These are phyloP conservation scores for Henicopernis longicauda DNA, from an alignment of 2,113 vertebrate species.

Conservation along the genomic window DNA sequence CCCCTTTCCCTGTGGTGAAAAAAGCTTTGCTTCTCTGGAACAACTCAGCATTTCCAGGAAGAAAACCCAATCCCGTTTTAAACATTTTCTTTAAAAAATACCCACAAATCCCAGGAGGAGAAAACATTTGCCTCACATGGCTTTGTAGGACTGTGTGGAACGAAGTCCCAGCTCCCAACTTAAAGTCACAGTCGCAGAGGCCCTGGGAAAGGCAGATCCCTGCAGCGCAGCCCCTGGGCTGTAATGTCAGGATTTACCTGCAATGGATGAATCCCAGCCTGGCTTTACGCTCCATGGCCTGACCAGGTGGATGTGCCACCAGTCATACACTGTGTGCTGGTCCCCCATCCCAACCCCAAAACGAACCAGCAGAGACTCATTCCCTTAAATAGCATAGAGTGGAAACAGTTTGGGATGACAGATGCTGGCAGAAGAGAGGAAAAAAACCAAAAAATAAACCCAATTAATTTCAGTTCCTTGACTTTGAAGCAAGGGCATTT, in stretches of 20 bases:
- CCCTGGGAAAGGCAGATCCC: background rate
- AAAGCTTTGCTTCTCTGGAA: background rate
- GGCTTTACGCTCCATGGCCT: background rate
- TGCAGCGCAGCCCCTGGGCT: background rate
- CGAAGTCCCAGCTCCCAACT: background rate
- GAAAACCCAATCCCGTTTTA: background rate
- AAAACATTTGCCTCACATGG: background rate
- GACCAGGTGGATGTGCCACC: fast-evolving
- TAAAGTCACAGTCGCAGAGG: background rate
- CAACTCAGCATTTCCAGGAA: background rate
- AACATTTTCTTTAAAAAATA: background rate
- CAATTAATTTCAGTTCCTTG: background rate
- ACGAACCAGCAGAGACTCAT: background rate
- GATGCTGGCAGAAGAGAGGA: background rate
- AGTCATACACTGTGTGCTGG: background rate
- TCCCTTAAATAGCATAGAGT: background rate
- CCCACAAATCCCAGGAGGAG: background rate
- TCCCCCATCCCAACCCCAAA: background rate
- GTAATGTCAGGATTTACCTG: background rate
- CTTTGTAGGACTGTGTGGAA: background rate
- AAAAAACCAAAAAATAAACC: background rate
- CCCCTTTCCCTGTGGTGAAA: background rate
- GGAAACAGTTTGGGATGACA: background rate
- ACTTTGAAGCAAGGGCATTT: background rate
- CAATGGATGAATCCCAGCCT: background rate